A percentile compares a stretch with the other conserved stretches of the same genome.
Evolutionary conservation across 2,113 vertebrate genomes (phyloP).

Genomic region (Silurus glanis): DNA sequence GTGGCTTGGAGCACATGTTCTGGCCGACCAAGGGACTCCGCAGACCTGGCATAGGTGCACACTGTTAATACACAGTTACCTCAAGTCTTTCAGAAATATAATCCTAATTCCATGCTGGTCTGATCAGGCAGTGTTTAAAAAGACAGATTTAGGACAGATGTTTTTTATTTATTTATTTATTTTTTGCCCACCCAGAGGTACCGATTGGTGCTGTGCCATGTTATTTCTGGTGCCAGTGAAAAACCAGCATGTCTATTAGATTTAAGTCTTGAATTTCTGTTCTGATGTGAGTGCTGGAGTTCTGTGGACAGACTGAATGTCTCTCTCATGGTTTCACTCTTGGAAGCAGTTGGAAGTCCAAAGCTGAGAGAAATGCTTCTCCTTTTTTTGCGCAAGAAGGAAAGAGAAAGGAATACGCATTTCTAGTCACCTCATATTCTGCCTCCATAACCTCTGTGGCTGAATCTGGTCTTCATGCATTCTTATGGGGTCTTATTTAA

Average conservation of each 20-base stretch:
- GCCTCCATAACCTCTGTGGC: background rate
- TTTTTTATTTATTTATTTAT: background rate
- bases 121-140: background rate
- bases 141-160: slow-evolving; percentile 3
- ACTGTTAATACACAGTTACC: slow-evolving; percentile 11
- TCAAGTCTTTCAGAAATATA: slow-evolving; percentile 2
- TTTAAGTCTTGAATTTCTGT: slow-evolving; percentile 13
- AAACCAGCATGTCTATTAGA: slow-evolving; percentile 33
- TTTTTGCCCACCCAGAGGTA: slow-evolving; percentile 17
- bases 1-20: slow-evolving; percentile 40
- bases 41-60: slow-evolving; percentile 44
- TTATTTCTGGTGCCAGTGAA: slow-evolving; percentile 33
- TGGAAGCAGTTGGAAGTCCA: background rate
- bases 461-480: slow-evolving; percentile 15
- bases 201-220: background rate
- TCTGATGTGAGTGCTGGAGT: slow-evolving; percentile 6
- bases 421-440: background rate
- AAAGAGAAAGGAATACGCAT: background rate
- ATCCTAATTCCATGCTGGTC: slow-evolving; percentile 9
- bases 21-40: slow-evolving; percentile 13
- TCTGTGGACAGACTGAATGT: slow-evolving; percentile 39
- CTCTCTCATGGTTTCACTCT: slow-evolving; percentile 34
- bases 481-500: slow-evolving; percentile 29
- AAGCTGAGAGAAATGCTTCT: background rate
- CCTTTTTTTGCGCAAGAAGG: background rate